Evolutionary conservation across 2,888 invertebrate genomes (phyloP), one percentile per base, ranked within the genome.

Genomic region (Polydrusus tereticollis): DNA sequence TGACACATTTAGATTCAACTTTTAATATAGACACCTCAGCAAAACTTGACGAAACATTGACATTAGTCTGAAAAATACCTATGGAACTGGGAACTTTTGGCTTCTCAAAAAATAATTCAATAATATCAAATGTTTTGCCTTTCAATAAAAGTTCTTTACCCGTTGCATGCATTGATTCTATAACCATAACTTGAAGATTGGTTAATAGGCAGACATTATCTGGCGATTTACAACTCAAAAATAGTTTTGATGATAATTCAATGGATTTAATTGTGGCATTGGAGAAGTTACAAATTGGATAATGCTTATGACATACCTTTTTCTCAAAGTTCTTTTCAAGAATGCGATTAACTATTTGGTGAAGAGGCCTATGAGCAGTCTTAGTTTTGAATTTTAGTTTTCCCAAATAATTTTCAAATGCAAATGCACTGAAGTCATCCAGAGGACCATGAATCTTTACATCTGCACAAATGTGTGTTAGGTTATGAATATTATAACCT

Each of bases 351-450:
- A 59, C 16, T 33, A 71, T 8, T 71, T 71, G 66, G 12, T 65
- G 73, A 18, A 76, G 58, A 47, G 75, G 74, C 57, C 73, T 76
- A 14, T 63, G 72, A 20, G 74, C 60, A 36, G 36, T 36, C 12
- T 73, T 69, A 75, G 75, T 7, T 77, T 72, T 12, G 50, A 21
- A 38, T 29, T 21, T 23, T 50, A 26, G 36, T 36, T 36, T 36
- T 36, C 36, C 36, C 70, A 79, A 76, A 47, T 64, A 74, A 62
- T 52, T 69, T 73, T 76, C 77, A 36, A 69, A 74, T 45, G 66
- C 29, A 57, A 78, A 78, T 16, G 76, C 74, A 68, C 76, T 77
- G 69, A 79, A 79, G 43, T 75, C 69, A 57, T 79, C 76, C 26
- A 77, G 55, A 41, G 50, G 36, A 20, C 78, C 78, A 69, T 65